Conservation (phyloP, 2,113 vertebrate species). For the Ciconia boyciana region DNA sequence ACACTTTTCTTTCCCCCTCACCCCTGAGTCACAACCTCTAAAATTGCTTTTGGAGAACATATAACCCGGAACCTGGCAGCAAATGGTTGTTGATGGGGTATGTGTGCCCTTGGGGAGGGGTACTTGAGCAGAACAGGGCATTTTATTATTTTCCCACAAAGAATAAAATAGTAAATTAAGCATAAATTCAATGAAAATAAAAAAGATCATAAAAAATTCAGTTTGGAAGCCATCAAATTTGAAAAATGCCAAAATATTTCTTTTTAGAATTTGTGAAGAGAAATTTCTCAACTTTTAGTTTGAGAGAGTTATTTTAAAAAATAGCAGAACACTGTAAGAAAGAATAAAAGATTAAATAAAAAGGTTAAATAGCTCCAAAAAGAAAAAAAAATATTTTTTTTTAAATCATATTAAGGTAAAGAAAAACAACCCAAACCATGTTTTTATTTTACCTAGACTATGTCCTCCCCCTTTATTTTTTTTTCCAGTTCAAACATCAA, state of each 20-base stretch:
- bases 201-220: background rate
- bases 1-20: background rate
- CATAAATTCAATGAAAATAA: background rate
- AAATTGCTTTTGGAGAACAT: background rate
- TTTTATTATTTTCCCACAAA: background rate
- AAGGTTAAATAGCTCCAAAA: background rate
- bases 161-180: background rate
- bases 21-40: background rate
- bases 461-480: background rate
- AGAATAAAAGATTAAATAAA: background rate
- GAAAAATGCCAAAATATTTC: background rate
- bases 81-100: background rate
- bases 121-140: background rate
- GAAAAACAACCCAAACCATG: background rate
- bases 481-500: background rate
- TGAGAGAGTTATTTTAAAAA: background rate
- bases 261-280: background rate
- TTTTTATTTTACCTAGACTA: background rate
- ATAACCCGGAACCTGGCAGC: background rate
- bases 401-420: background rate
- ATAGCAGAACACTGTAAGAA: background rate
- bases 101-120: fast-evolving
- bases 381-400: background rate
- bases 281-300: background rate
- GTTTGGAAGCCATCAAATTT: background rate